phyloP scores from a whole-genome alignment of 2,113 vertebrate species.

The Telmatochromis sp. region DNA sequence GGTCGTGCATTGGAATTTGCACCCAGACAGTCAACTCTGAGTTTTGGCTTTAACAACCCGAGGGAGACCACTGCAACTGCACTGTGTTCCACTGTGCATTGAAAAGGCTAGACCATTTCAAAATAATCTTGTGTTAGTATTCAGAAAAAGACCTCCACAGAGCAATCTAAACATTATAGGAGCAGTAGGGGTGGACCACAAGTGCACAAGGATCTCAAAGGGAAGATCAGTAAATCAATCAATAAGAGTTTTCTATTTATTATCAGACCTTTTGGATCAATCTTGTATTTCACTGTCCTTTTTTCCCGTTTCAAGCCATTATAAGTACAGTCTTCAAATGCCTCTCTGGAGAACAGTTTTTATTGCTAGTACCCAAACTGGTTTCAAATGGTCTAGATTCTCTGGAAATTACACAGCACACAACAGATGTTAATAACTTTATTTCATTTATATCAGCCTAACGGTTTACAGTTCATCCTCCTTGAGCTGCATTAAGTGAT shows the following conservation, averaged over 20 bases:
- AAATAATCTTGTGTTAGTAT: accelerated
- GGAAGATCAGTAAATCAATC: neutral
- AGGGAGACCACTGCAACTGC: neutral
- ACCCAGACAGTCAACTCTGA: neutral
- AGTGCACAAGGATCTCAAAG: neutral
- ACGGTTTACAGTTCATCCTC: accelerated
- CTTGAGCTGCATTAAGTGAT: neutral
- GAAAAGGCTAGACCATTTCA: neutral
- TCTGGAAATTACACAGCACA: neutral
- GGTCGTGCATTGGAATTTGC: neutral
- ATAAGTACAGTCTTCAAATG: neutral
- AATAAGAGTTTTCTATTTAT: neutral
- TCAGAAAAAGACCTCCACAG: neutral
- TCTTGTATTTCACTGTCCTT: neutral
- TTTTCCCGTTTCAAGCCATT: accelerated
- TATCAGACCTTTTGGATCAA: neutral
- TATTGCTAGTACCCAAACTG: neutral
- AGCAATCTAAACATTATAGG: neutral
- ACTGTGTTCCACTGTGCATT: neutral
- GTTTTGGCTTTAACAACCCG: neutral
- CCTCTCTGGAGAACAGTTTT: neutral
- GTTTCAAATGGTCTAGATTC: neutral
- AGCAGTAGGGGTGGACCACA: accelerated
- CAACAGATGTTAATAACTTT: neutral
- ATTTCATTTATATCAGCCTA: neutral